Conservation (phyloP, 2,113 vertebrate species). For the Pluvialis apricaria region DNA sequence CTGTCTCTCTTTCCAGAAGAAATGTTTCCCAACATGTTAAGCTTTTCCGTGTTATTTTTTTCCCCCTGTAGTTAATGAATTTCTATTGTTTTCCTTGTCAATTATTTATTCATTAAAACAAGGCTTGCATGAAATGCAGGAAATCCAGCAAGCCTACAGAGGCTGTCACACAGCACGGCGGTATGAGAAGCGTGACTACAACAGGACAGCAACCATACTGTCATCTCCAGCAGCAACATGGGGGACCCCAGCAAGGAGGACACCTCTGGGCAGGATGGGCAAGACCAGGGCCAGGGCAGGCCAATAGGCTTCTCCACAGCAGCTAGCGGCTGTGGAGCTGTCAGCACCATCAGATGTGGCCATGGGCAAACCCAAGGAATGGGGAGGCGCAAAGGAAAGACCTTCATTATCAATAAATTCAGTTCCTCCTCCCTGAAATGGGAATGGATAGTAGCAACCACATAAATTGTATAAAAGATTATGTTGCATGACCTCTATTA, state of each 20-base stretch:
- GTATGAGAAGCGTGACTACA: rapidly evolving
- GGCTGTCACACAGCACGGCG: rapidly evolving
- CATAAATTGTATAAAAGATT: too few relatives aligned
- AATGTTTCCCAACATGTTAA: not conserved
- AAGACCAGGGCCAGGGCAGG: not conserved
- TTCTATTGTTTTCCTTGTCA: conserved; percentile 33
- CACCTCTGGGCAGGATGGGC: not conserved
- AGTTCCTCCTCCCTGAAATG: not conserved
- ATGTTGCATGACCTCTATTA: not conserved
- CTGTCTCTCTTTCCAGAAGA: not conserved
- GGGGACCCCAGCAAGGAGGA: not conserved
- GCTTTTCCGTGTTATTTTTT: not conserved
- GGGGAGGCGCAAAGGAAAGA: not conserved
- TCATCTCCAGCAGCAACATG: rapidly evolving
- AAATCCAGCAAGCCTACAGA: not conserved
- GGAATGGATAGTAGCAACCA: not conserved
- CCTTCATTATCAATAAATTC: not conserved
- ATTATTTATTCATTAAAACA: conserved; percentile 47
- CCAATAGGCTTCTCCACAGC: not conserved
- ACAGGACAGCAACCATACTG: rapidly evolving
- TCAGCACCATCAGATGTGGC: not conserved
- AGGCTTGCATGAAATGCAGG: not conserved
- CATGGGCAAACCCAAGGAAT: not conserved
- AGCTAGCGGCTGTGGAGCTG: rapidly evolving
- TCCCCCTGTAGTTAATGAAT: conserved; percentile 2